Conservation (phyloP, 2,888 invertebrate genomes). For the Ormyrus nitidulus region DNA sequence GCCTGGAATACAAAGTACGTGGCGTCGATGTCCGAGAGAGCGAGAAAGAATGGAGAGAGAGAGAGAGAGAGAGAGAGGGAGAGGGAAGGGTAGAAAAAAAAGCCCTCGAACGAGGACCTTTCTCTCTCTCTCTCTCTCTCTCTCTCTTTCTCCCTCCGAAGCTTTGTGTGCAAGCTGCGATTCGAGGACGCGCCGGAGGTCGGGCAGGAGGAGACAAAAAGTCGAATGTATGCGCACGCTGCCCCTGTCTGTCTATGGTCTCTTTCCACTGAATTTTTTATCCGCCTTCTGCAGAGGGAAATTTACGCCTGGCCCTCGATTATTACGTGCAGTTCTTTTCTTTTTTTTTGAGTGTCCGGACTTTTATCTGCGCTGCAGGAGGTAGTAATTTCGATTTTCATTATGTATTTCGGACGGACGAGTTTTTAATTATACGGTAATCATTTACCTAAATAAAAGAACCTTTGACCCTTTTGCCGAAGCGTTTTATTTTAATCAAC, state of each 20-base stretch:
- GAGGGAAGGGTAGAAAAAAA: not conserved
- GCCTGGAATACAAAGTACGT: constrained; percentile 39
- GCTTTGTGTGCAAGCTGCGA: constrained; percentile 13
- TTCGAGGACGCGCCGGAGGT: not conserved
- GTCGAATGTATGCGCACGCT: not conserved
- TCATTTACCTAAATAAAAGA: too few species aligned
- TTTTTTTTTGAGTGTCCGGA: too few species aligned
- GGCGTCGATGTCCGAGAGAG: constrained; percentile 19
- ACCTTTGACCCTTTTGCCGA: too few species aligned
- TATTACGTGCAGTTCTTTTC: too few species aligned
- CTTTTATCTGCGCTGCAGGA: too few species aligned
- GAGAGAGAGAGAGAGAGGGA: not conserved
- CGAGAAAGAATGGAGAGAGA: not conserved
- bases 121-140: too few species aligned
- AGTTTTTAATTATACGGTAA: too few species aligned
- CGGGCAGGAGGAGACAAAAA: constrained; percentile 3
- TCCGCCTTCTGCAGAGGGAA: not conserved
- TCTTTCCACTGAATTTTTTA: constrained; percentile 8
- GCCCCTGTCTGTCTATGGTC: too few species aligned
- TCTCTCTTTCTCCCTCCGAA: too few species aligned
- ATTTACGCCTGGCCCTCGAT: not conserved
- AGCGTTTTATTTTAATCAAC: too few species aligned
- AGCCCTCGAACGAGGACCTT: not conserved
- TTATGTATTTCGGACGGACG: too few species aligned
- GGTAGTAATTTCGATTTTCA: too few species aligned